A percentile compares a stretch with the other conserved stretches of the same genome.
Evolutionary conservation across 2,797 vertebrate species (phyloP).

Genomic region (Hoplostethus atlanticus): DNA sequence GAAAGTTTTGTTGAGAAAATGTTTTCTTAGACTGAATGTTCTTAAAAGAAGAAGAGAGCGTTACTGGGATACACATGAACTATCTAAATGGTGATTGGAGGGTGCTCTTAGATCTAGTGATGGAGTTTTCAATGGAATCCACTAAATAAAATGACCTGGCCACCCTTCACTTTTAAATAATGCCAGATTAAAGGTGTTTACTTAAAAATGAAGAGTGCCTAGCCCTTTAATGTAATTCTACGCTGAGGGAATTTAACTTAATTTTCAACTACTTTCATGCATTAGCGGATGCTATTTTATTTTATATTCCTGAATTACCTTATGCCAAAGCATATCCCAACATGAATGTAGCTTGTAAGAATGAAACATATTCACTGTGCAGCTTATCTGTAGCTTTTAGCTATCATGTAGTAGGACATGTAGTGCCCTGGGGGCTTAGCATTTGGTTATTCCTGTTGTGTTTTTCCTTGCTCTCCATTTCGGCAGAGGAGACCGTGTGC

Average conservation of each 20-base stretch:
- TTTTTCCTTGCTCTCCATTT: constrained; percentile 34
- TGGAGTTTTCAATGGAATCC: neutral
- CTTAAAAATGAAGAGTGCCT: constrained; percentile 14
- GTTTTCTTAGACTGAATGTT: neutral
- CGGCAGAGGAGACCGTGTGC: constrained; percentile 25
- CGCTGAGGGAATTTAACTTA: constrained; percentile 11
- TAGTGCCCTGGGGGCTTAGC: constrained; percentile 13
- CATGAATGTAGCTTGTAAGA: constrained; percentile 74
- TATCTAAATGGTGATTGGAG: constrained; percentile 2
- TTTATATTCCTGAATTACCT: constrained; percentile 46
- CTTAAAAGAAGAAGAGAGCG: neutral
- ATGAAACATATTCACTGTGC: constrained; percentile 58
- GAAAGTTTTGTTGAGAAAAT: neutral
- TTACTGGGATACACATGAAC: neutral
- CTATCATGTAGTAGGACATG: constrained; percentile 38
- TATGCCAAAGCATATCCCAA: constrained; percentile 81
- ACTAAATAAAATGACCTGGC: neutral
- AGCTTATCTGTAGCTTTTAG: constrained; percentile 62
- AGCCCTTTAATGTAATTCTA: constrained; percentile 3
- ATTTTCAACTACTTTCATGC: constrained; percentile 15
- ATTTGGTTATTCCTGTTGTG: constrained; percentile 27
- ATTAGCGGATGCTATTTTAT: constrained; percentile 22
- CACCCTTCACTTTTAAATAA: constrained; percentile 14
- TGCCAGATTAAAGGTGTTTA: constrained; percentile 7
- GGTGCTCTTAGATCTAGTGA: neutral